These are phyloP conservation scores for Etheostoma spectabile DNA, from an alignment of 2,113 vertebrate genomes.

Conservation along the genomic window DNA sequence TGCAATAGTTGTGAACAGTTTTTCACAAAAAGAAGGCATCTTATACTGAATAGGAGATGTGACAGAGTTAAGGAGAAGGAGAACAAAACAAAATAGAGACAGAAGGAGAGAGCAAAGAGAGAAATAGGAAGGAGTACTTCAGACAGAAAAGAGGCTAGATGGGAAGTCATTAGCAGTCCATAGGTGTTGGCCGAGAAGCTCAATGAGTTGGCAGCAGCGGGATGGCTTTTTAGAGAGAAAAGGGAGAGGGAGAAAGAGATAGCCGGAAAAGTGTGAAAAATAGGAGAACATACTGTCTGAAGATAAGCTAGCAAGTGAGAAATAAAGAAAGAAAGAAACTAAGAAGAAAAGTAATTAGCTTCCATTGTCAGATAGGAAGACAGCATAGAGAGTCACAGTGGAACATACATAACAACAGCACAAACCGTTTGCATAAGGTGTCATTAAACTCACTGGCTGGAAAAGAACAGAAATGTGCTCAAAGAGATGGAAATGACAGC, in stretches of 20 bases:
- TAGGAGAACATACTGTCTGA: not conserved
- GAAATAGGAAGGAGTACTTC: constrained; percentile 9
- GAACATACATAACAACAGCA: constrained; percentile 29
- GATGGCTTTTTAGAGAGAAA: constrained; percentile 20
- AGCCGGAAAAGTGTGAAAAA: not conserved
- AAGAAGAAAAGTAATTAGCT: constrained; percentile 10
- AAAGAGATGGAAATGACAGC: constrained; percentile 18
- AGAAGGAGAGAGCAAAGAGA: not conserved
- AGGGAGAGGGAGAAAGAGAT: not conserved
- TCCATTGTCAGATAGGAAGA: not conserved
- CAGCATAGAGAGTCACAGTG: constrained; percentile 1
- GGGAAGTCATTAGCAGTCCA: constrained; percentile 46
- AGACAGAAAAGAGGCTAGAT: constrained; percentile 8
- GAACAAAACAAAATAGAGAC: not conserved
- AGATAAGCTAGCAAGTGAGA: not conserved
- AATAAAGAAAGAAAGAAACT: not conserved
- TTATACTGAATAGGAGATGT: constrained; percentile 13
- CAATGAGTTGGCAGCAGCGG: constrained; percentile 22
- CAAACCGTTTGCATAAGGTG: not conserved
- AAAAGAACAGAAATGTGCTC: constrained; percentile 23
- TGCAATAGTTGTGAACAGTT: constrained; percentile 53
- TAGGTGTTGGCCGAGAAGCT: constrained; percentile 29
- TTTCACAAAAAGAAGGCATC: constrained; percentile 36
- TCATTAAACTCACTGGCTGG: constrained; percentile 25
- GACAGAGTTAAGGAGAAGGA: not conserved